Percentiles rank a stretch among this genome's conserved stretches.
phyloP scores from a whole-genome alignment of 2,113 vertebrate genomes.

The Corythaixoides concolor region DNA sequence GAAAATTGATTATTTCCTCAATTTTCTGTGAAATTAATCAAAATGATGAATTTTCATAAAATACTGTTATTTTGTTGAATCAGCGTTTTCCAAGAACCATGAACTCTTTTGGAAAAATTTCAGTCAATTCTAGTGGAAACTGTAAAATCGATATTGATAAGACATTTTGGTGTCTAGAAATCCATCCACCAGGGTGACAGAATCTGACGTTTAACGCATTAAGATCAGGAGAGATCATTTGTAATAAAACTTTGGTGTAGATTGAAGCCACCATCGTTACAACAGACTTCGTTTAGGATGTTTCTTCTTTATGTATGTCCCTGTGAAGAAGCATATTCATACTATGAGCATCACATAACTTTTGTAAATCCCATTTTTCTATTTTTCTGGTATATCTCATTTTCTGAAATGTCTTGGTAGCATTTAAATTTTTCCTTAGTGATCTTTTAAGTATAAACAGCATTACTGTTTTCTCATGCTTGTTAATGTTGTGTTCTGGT shows the following conservation, averaged over 20 bases:
- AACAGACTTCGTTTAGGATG: background rate
- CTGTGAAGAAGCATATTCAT: background rate
- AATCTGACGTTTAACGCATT: background rate
- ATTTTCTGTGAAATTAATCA: background rate
- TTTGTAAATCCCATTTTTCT: background rate
- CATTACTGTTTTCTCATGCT: background rate
- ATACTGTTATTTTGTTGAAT: background rate
- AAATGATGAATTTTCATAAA: background rate
- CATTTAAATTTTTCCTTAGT: background rate
- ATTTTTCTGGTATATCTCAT: background rate
- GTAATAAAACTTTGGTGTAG: background rate
- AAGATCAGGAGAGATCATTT: background rate
- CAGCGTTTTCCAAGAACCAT: background rate
- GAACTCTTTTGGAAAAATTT: background rate
- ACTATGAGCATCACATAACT: background rate
- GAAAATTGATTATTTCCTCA: background rate
- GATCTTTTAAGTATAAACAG: background rate
- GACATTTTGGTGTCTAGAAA: background rate
- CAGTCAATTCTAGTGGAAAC: background rate
- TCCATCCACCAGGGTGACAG: background rate
- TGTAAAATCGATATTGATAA: background rate
- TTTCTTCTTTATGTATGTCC: background rate
- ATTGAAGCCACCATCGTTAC: background rate
- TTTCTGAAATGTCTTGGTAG: background rate
- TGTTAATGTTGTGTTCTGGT: background rate